Base-by-base conservation (phyloP, 92 coral and sea anemone species). In the Galaxea fascicularis region DNA sequence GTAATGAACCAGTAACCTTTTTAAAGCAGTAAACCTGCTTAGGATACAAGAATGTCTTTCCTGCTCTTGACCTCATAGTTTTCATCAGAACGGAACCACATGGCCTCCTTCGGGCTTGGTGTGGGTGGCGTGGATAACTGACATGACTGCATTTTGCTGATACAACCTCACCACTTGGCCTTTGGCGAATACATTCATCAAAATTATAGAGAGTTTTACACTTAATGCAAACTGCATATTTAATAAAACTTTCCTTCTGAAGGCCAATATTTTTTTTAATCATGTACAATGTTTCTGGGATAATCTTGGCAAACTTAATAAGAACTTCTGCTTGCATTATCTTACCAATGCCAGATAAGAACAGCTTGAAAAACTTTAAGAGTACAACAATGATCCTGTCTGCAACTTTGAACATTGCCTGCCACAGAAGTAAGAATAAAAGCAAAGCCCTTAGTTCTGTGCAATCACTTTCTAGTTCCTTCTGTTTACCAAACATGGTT, bases 11-110 rank as follows among this genome's bases (percentile, higher is more conserved):
- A 18, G 77, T 80, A 17, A 79, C 26, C 26, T 82, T 83, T 74
- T 71, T 83, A 46, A 76, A 88, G 76, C 92, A 88, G 74, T 77
- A 89, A 10, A 79, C 77, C 39, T 89, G 69, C 47, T 84, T 89
- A 62, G 93, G 93, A 60, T 87, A 77, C 27, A 90, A 68, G 51
- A 71, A 90, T 71, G 80, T 26, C 27, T 73, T 56, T 29, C 93
- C 93, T 14, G 83, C 30, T 51, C 80, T 74, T 53, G 88, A 86
- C 41, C 91, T 87, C 88, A 90, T 80, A 24, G 75, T 81, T 75
- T 90, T 90, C 91, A 87, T 87, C 11, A 90, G 74, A 9, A 86
- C 8, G 22, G 93, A 30, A 3, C 93, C 93, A 90, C 93, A 90
- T 58, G 78, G 80, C 16, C 51, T 31, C 22, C 90, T 74, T 13